Evolutionary conservation across 2,797 vertebrate species (phyloP), one percentile per base, ranked within the genome.

Genomic region (Etheostoma perlongum): DNA sequence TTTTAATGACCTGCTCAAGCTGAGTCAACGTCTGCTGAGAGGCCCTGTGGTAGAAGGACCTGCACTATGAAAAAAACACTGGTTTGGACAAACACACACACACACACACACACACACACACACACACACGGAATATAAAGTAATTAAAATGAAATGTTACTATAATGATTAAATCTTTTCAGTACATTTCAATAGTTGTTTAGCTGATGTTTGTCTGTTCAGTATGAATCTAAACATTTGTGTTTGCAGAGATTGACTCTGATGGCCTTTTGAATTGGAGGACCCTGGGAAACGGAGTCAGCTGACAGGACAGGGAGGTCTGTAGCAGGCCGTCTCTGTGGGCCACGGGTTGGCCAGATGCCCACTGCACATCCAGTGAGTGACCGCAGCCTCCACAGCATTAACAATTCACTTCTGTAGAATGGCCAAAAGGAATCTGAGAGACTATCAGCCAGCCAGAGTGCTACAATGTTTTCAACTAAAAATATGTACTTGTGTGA

Each of bases 251-350:
- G 89, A 91, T 86, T 92, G 90, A 94, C 93, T 94, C 86, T 75
- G 92, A 94, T 95, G 94, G 90, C 92, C 94, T 94, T 94, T 92
- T 79, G 91, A 84, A 89, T 85, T 68, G 75, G 82, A 76, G 88
- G 92, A 91, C 89, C 94, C 90, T 94, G 94, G 93, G 94, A 95
- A 95, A 93, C 76, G 0, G 52, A 93, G 91, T 95, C 95, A 94
- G 93, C 93, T 95, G 94, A 95, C 90, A 86, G 77, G 91, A 93
- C 88, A 85, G 81, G 81, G 85, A 81, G 91, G 89, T 90, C 87
- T 74, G 81, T 15, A 79, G 79, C 80, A 46, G 72, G 44, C 85
- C 1, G 83, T 92, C 90, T 94, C 89, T 84, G 81, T 74, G 89
- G 92, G 89, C 83, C 82, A 85, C 61, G 64, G 73, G 49, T 90